Conservation (phyloP, 30 jellyfish, hydroid and myxozoan species). For the Pelagia noctiluca region DNA sequence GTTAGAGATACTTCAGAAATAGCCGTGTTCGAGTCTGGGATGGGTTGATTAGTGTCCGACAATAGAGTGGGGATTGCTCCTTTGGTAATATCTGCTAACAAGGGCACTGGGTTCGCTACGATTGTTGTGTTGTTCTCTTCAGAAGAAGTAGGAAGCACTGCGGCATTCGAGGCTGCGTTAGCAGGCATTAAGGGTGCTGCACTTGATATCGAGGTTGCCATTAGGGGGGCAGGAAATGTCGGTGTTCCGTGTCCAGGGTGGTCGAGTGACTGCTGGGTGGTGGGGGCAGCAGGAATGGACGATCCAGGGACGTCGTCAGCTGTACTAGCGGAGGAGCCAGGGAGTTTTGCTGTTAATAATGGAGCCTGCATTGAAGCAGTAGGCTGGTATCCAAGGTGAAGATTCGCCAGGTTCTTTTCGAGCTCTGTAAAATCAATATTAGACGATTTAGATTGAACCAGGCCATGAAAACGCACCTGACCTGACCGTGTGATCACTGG, state of each 20-base stretch:
- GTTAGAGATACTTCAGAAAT: conserved; percentile 38
- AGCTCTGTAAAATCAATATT: conserved; percentile 1
- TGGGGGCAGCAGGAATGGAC: conserved; percentile 41
- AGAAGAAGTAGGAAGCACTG: conserved; percentile 12
- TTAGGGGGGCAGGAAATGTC: conserved; percentile 62
- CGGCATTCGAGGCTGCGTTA: conserved; percentile 38
- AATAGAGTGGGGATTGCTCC: conserved; percentile 76
- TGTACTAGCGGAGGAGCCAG: conserved; percentile 53
- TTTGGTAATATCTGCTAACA: conserved; percentile 63
- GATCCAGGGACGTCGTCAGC: conserved; percentile 31
- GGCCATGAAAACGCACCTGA: no score
- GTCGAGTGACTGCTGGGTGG: conserved; percentile 62
- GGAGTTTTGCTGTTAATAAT: conserved; percentile 52
- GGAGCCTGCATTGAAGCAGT: conserved; percentile 81
- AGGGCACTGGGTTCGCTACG: conserved; percentile 81
- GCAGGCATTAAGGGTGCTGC: conserved; percentile 50
- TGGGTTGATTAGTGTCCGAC: conserved; percentile 20
- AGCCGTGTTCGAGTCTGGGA: conserved; percentile 7
- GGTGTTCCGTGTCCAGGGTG: conserved; percentile 75
- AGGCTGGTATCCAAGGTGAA: conserved; percentile 61
- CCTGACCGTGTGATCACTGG: no score
- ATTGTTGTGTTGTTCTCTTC: conserved; percentile 41
- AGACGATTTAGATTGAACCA: no score
- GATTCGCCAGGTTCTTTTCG: conserved; percentile 67
- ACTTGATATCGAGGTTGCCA: conserved; percentile 72